Percentiles rank a stretch among this genome's conserved stretches.
These are phyloP conservation scores for Micrastur ruficollis DNA, from an alignment of 2,797 vertebrate species.

Conservation along the genomic window DNA sequence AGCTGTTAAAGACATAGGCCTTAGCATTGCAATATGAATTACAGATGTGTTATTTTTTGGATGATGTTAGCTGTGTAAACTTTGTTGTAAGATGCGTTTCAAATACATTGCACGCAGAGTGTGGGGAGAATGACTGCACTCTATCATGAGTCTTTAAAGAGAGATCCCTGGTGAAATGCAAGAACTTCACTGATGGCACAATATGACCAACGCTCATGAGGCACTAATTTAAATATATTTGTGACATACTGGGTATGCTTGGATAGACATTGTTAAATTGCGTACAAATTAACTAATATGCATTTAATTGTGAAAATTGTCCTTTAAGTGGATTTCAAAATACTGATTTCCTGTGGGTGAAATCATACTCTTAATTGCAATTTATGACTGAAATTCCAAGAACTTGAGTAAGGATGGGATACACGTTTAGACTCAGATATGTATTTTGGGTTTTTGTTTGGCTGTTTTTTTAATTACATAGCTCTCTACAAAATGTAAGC, in stretches of 20 bases:
- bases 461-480: neutral
- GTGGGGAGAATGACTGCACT: neutral
- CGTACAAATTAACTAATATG: neutral
- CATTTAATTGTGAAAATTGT: neutral
- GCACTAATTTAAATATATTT: neutral
- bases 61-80: neutral
- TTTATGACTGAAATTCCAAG: neutral
- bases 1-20: neutral
- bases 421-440: neutral
- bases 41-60: neutral
- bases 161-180: neutral
- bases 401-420: neutral
- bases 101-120: neutral
- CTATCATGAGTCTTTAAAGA: neutral
- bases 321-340: neutral
- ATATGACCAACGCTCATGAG: neutral
- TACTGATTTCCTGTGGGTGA: neutral
- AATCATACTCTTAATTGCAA: neutral
- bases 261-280: neutral
- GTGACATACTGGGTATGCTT: neutral
- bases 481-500: neutral
- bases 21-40: neutral
- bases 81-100: neutral
- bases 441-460: neutral
- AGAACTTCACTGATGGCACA: neutral